Evolutionary conservation across 2,797 vertebrate species (phyloP).

Genomic region (Loriculus beryllinus): DNA sequence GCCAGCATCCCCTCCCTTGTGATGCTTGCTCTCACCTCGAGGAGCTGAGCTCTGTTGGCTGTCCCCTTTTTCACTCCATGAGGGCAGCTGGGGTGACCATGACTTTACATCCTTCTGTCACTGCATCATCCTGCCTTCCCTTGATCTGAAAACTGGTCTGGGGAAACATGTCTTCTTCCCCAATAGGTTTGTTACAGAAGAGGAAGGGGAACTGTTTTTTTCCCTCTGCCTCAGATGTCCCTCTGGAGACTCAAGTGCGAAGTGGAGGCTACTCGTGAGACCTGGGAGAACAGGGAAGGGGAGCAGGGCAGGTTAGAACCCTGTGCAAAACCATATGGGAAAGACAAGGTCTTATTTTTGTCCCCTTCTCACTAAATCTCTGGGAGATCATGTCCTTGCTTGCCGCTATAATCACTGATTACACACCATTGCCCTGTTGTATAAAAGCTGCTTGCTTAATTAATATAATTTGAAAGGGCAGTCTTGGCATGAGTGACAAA

Average conservation of each 20-base stretch:
- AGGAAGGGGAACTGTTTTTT: not conserved
- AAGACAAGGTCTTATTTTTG: not conserved
- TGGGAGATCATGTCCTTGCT: not conserved
- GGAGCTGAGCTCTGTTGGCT: not conserved
- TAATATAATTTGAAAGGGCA: conserved; percentile 32
- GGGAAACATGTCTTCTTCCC: not conserved
- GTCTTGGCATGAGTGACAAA: conserved; percentile 22
- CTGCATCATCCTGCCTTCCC: not conserved
- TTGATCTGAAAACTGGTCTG: not conserved
- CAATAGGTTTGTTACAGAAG: not conserved
- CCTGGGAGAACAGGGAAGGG: not conserved
- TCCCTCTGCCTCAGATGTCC: rapidly evolving
- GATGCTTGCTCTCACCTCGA: not conserved
- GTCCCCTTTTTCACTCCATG: not conserved
- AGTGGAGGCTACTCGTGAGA: not conserved
- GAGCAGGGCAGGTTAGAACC: not conserved
- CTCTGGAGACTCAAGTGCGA: not conserved
- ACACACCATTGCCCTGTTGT: conserved; percentile 17
- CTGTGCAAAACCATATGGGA: rapidly evolving
- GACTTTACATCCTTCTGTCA: not conserved
- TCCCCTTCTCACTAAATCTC: not conserved
- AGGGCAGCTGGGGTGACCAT: not conserved
- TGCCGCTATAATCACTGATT: conserved; percentile 35
- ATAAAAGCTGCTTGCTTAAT: conserved; percentile 55
- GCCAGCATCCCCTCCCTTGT: not conserved